These are phyloP conservation scores for Chromoteleia sp. DNA, from an alignment of 2,888 invertebrate species.

Conservation along the genomic window DNA sequence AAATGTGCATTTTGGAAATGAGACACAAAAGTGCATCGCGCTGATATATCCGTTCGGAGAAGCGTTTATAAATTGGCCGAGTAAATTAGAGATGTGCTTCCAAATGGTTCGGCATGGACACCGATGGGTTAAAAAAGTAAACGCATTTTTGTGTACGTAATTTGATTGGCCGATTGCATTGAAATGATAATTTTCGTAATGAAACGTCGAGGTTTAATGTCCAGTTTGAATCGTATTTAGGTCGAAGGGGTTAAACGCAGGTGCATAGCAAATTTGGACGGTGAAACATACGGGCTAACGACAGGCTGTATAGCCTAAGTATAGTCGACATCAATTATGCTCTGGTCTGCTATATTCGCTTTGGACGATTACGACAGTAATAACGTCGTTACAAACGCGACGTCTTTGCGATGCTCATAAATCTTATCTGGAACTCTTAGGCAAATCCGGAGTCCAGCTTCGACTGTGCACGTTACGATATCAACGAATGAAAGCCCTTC, in stretches of 20 bases:
- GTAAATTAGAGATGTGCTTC: constrained; percentile 9
- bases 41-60: constrained; percentile 1
- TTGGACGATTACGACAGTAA: constrained; percentile 58
- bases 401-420: constrained; percentile 62
- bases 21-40: constrained; percentile 27
- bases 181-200: constrained; percentile 31
- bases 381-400: constrained; percentile 52
- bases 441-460: constrained; percentile 41
- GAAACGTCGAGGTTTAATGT: constrained; percentile 40
- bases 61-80: constrained; percentile 3
- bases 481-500: constrained; percentile 40
- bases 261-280: constrained; percentile 34
- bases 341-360: constrained; percentile 33
- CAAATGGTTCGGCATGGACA: not conserved
- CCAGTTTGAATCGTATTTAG: constrained; percentile 25
- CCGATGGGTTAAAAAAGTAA: constrained; percentile 20
- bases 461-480: constrained; percentile 30
- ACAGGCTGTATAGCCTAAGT: constrained; percentile 40
- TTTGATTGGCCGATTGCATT: constrained; percentile 3
- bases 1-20: constrained; percentile 57
- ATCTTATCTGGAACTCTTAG: constrained; percentile 61
- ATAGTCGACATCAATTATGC: constrained; percentile 59
- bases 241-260: constrained; percentile 41
- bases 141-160: not conserved
- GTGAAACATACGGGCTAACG: constrained; percentile 46